Percentiles rank a stretch among this genome's conserved stretches.
Evolutionary conservation across 2,113 vertebrate genomes (phyloP).

Genomic region (Macrotis lagotis): DNA sequence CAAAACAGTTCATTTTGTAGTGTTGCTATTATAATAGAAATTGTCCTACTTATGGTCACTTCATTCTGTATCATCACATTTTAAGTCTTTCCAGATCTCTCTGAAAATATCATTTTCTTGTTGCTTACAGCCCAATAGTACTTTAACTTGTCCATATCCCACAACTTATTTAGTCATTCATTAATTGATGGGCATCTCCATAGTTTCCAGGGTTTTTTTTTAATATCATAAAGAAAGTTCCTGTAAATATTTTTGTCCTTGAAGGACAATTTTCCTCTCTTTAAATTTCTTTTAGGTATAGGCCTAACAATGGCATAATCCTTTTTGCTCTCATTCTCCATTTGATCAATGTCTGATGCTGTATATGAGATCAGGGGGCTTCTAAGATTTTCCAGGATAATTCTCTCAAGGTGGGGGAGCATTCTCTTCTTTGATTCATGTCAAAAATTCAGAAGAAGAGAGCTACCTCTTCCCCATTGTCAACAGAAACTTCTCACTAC

Average conservation of each 20-base stretch:
- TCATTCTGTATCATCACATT: neutral
- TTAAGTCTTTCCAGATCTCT: neutral
- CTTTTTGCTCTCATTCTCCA: neutral
- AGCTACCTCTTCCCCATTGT: neutral
- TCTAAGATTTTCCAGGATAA: neutral
- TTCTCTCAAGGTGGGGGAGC: neutral
- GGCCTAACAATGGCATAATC: neutral
- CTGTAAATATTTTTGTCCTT: neutral
- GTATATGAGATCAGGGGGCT: neutral
- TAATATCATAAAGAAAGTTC: neutral
- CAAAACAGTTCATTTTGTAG: neutral
- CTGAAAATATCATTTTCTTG: neutral
- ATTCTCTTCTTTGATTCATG: conserved; percentile 3
- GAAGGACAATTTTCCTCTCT: neutral
- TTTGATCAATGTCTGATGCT: conserved; percentile 5
- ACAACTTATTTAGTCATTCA: neutral
- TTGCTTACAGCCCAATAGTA: neutral
- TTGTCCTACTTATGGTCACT: neutral
- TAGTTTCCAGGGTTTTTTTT: neutral
- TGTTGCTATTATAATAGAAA: neutral
- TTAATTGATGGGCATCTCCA: neutral
- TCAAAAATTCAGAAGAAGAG: conserved; percentile 29
- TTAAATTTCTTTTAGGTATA: neutral
- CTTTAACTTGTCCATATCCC: neutral
- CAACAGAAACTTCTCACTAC: neutral